These are phyloP conservation scores for Acrobasis consociella DNA, from an alignment of 2,888 invertebrate species.

Conservation along the genomic window DNA sequence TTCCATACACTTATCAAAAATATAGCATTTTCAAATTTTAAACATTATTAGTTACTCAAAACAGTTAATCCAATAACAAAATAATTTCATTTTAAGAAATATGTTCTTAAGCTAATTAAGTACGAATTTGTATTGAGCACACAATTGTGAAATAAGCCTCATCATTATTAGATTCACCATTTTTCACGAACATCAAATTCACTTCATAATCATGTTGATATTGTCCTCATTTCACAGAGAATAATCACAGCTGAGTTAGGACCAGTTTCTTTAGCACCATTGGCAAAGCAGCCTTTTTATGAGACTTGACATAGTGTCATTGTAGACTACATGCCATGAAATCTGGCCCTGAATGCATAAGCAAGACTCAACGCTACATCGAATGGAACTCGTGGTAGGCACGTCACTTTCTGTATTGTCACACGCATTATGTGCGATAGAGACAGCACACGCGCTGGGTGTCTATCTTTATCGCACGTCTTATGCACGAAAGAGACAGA, in stretches of 20 bases:
- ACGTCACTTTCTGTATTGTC: too few relatives aligned
- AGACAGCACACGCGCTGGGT: too few relatives aligned
- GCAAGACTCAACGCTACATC: too few relatives aligned
- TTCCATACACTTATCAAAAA: slow-evolving; percentile 41
- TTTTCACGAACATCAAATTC: slow-evolving; percentile 34
- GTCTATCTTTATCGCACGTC: too few relatives aligned
- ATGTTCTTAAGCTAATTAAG: slow-evolving; percentile 42
- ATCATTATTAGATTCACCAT: slow-evolving; percentile 16
- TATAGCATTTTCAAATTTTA: slow-evolving; percentile 29
- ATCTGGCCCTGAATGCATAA: slow-evolving; percentile 54
- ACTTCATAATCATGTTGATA: slow-evolving; percentile 42
- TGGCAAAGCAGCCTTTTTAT: slow-evolving; percentile 44
- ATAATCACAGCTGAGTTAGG: slow-evolving; percentile 76
- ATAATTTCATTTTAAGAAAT: not conserved
- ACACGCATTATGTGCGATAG: too few relatives aligned
- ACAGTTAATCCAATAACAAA: slow-evolving; percentile 13
- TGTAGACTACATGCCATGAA: slow-evolving; percentile 3
- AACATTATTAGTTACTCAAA: slow-evolving; percentile 5
- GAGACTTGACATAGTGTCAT: slow-evolving; percentile 23
- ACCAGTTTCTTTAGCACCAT: slow-evolving; percentile 49
- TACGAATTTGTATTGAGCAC: slow-evolving; percentile 50
- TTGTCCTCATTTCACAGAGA: slow-evolving; percentile 61
- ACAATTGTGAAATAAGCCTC: slow-evolving; percentile 37
- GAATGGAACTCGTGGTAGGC: too few relatives aligned
- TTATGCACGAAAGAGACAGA: too few relatives aligned